Evolutionary conservation across 2,797 vertebrate genomes (phyloP).

Genomic region (Tapera naevia): DNA sequence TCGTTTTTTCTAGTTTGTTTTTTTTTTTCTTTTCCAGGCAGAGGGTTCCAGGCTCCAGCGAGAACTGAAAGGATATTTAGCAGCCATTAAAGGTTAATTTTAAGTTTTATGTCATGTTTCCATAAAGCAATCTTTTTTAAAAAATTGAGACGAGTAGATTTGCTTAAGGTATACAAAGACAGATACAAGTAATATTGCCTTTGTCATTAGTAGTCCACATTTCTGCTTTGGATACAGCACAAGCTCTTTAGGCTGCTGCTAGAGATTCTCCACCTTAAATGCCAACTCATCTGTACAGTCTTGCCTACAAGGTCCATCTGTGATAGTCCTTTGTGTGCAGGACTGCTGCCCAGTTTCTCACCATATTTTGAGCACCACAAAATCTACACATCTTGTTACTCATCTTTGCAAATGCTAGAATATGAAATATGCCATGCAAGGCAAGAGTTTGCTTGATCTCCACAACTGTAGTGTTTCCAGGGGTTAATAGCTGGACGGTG

Average conservation of each 20-base stretch:
- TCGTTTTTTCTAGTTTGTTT: not conserved
- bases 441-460: not conserved
- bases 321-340: not conserved
- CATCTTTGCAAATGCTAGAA: not conserved
- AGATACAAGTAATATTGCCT: not conserved
- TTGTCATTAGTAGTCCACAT: not conserved
- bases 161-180: not conserved
- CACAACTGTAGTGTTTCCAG: not conserved
- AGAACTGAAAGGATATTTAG: conserved; percentile 93
- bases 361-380: not conserved
- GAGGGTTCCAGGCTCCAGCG: conserved; percentile 94
- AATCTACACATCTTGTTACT: not conserved
- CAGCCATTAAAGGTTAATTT: conserved; percentile 92
- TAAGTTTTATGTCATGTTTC: not conserved
- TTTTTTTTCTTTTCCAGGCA: conserved; percentile 77
- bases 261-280: not conserved
- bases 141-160: not conserved
- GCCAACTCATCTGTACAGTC: not conserved
- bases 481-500: not conserved
- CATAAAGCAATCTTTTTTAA: not conserved
- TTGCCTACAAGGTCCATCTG: not conserved
- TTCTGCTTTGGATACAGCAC: not conserved
- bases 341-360: not conserved
- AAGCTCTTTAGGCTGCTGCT: not conserved
- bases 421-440: not conserved